Conservation (phyloP, 2,113 vertebrate genomes). For the Trematomus loennbergii region DNA sequence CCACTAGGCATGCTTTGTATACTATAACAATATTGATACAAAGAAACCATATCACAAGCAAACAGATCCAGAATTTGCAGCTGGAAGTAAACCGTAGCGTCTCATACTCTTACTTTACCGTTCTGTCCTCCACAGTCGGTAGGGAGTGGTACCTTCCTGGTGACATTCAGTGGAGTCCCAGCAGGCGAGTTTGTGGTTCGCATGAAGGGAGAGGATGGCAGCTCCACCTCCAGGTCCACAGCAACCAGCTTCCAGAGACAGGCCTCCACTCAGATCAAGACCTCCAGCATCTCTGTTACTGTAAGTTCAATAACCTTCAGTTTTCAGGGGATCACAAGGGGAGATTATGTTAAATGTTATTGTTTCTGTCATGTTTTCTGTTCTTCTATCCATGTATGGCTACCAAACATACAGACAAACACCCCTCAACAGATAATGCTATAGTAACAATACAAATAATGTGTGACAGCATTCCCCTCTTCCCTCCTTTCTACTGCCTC, state of each 20-base stretch:
- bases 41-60: background rate
- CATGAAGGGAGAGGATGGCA: conserved; percentile 64
- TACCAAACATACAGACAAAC: background rate
- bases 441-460: background rate
- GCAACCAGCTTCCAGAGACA: conserved; percentile 74
- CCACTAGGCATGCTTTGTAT: background rate
- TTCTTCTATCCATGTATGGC: background rate
- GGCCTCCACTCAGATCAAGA: conserved; percentile 68
- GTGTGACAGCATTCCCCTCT: background rate
- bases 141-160: conserved; percentile 61
- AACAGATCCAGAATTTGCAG: background rate
- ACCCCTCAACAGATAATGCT: background rate
- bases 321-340: background rate
- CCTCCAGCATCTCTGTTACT: conserved; percentile 71
- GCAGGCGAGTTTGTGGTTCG: conserved; percentile 66
- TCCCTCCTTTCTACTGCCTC: background rate
- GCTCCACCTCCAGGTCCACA: conserved; percentile 36
- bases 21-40: background rate
- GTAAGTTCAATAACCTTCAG: conserved; percentile 56
- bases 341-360: too few species aligned
- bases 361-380: background rate
- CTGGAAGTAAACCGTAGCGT: background rate
- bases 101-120: background rate
- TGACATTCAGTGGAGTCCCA: conserved; percentile 65
- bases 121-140: conserved; percentile 41